Conservation (phyloP, 2,113 vertebrate species). For the Clarias gariepinus region DNA sequence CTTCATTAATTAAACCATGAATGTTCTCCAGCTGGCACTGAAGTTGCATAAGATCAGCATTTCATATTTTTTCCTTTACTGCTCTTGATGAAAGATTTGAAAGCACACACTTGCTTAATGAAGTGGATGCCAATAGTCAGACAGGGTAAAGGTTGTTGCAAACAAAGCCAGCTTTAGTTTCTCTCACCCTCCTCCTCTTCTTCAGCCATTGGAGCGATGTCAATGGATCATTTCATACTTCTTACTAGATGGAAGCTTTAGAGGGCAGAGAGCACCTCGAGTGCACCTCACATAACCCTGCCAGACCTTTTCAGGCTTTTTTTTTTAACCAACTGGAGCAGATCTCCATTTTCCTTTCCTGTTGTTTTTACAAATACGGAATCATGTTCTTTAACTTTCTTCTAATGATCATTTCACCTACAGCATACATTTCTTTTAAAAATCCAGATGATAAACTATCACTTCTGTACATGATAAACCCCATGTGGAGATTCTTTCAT, state of each 20-base stretch:
- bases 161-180: conserved; percentile 66
- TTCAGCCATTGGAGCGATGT: conserved; percentile 51
- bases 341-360: conserved; percentile 26
- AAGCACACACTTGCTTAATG: conserved; percentile 51
- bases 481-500: conserved; percentile 60
- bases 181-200: conserved; percentile 54
- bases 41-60: background rate
- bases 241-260: conserved; percentile 58
- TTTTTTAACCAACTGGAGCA: conserved; percentile 14
- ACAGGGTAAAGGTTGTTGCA: conserved; percentile 53
- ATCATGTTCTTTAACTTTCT: conserved; percentile 28
- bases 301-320: conserved; percentile 39
- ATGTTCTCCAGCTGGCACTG: conserved; percentile 29
- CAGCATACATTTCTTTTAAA: conserved; percentile 47
- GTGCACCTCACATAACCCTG: conserved; percentile 45
- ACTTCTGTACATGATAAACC: conserved; percentile 51
- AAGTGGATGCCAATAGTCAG: conserved; percentile 58
- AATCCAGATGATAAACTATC: conserved; percentile 48
- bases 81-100: conserved; percentile 34
- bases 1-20: conserved; percentile 22
- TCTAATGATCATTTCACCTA: conserved; percentile 51
- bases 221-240: conserved; percentile 64
- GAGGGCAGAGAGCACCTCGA: conserved; percentile 51
- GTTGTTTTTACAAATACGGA: conserved; percentile 39
- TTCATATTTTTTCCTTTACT: conserved; percentile 16